Evolutionary conservation across 2,113 vertebrate genomes (phyloP).

Genomic region (Cyphomyrus discorhynchus): DNA sequence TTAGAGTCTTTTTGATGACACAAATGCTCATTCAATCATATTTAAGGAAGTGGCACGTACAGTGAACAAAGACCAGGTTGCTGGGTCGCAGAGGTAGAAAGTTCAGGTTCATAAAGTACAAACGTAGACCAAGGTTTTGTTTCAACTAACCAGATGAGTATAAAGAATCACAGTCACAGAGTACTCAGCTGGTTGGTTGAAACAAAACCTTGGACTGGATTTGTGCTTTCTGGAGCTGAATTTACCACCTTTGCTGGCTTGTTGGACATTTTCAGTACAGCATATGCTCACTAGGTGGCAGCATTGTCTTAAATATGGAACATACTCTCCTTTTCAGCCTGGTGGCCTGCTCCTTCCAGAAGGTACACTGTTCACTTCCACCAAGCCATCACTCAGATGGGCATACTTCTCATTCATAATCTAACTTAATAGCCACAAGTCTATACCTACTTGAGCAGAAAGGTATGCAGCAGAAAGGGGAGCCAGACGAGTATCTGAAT

Average conservation of each 20-base stretch:
- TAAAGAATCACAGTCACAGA: too few relatives aligned
- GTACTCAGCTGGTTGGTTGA: too few relatives aligned
- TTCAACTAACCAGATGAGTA: background rate
- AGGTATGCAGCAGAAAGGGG: background rate
- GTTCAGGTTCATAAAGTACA: background rate
- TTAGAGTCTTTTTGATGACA: background rate
- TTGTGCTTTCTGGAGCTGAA: background rate
- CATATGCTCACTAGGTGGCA: constrained; percentile 35
- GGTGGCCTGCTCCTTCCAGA: background rate
- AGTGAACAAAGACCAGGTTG: background rate
- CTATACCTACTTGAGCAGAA: background rate
- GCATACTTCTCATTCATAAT: background rate
- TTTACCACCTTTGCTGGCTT: background rate
- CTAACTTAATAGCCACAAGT: background rate
- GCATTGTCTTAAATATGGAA: constrained; percentile 27
- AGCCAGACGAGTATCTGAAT: background rate
- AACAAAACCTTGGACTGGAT: too few relatives aligned
- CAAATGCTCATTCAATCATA: background rate
- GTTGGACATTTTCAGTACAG: background rate
- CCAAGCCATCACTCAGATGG: background rate
- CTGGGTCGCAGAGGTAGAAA: background rate
- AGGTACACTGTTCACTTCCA: background rate
- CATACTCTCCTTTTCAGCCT: background rate
- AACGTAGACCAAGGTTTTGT: background rate
- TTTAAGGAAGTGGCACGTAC: background rate